phyloP scores from a whole-genome alignment of 2,797 vertebrate genomes.

The Bradypodion ventrale region DNA sequence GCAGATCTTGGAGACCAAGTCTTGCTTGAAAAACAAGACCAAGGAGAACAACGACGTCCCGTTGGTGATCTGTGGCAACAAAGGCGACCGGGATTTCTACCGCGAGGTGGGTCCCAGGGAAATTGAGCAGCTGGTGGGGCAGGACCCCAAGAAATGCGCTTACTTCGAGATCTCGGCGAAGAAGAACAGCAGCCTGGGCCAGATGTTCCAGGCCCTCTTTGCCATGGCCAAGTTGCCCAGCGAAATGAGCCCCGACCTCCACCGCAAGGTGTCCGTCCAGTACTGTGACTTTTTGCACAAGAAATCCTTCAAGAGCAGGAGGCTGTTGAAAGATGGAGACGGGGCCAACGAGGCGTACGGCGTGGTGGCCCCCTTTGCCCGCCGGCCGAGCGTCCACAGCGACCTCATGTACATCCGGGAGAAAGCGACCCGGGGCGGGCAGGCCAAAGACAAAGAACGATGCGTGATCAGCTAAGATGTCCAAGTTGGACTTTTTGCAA shows the following conservation, averaged over 20 bases:
- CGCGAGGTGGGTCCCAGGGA: conserved; percentile 89
- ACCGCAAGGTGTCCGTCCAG: conserved; percentile 92
- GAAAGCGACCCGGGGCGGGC: conserved; percentile 86
- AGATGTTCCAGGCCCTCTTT: conserved; percentile 95
- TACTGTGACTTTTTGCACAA: conserved; percentile 91
- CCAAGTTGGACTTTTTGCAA: fast-evolving
- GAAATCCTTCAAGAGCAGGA: conserved; percentile 86
- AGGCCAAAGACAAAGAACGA: conserved; percentile 89
- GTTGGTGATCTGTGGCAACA: conserved; percentile 95
- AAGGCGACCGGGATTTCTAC: conserved; percentile 90
- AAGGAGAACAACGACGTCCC: conserved; percentile 93
- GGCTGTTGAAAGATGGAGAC: conserved; percentile 82
- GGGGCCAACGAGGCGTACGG: conserved; percentile 87
- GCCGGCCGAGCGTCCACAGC: conserved; percentile 95
- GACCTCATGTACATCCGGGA: conserved; percentile 97
- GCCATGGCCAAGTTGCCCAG: conserved; percentile 92
- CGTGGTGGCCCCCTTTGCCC: conserved; percentile 91
- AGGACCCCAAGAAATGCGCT: conserved; percentile 85
- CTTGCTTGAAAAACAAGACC: conserved; percentile 93
- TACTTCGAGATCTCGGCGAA: conserved; percentile 98
- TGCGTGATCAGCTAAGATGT: conserved; percentile 89
- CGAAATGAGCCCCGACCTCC: conserved; percentile 97
- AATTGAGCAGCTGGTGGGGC: conserved; percentile 88
- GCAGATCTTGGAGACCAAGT: conserved; percentile 96
- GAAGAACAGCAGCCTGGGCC: conserved; percentile 92